Percentiles rank a stretch among this genome's conserved stretches.
phyloP scores from a whole-genome alignment of 2,113 vertebrate genomes.

The Labrus mixtus region DNA sequence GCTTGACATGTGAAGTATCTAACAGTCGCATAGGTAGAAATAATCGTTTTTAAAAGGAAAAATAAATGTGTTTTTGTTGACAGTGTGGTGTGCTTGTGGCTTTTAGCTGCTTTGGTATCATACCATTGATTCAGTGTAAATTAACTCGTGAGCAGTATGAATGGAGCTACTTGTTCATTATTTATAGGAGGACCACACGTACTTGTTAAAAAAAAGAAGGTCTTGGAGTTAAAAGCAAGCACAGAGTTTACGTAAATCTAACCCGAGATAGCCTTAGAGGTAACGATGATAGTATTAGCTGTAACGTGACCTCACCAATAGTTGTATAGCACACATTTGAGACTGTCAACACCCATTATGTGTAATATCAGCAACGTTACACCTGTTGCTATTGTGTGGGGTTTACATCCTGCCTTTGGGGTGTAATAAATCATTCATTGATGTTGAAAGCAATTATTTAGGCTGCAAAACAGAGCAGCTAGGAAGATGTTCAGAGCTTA shows the following conservation, averaged over 20 bases:
- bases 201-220: neutral
- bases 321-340: neutral
- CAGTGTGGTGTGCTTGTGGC: neutral
- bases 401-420: neutral
- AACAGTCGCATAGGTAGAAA: neutral
- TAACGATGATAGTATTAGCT: neutral
- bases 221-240: neutral
- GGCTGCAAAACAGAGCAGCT: neutral
- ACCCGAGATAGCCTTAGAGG: neutral
- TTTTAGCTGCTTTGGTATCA: neutral
- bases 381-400: conserved; percentile 10
- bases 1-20: fast-evolving
- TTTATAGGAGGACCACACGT: neutral
- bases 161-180: conserved; percentile 11
- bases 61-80: neutral
- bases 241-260: neutral
- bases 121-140: neutral
- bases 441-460: conserved; percentile 31
- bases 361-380: neutral
- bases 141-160: conserved; percentile 40
- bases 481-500: neutral
- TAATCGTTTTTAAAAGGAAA: neutral
- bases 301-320: neutral
- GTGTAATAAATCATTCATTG: conserved; percentile 51
- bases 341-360: fast-evolving